Conservation (phyloP, 2,888 invertebrate genomes). For the Drosophila tripunctata region DNA sequence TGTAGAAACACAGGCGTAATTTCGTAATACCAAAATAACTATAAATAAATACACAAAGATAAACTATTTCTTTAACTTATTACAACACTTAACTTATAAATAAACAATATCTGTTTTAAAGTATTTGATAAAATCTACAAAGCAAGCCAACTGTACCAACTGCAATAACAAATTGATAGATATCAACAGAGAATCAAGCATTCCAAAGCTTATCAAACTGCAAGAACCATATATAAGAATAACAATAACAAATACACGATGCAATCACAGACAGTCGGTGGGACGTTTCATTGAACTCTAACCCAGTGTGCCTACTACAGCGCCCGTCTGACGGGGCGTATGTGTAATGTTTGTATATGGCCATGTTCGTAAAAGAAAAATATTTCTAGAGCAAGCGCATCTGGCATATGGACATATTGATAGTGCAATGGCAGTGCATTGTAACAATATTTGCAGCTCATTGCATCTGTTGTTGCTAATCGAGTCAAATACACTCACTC, state of each 20-base stretch:
- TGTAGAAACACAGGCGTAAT: no score
- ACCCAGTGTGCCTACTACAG: slow-evolving; percentile 43
- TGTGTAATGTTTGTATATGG: slow-evolving; percentile 49
- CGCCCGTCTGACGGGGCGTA: slow-evolving; percentile 54
- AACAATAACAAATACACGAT: slow-evolving; percentile 1
- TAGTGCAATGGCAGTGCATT: slow-evolving; percentile 30
- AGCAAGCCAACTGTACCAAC: slow-evolving; percentile 7
- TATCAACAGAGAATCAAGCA: slow-evolving; percentile 14
- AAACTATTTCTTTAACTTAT: no score
- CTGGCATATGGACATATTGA: slow-evolving; percentile 31
- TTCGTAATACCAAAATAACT: no score
- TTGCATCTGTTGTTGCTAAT: slow-evolving; percentile 55
- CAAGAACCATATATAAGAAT: background rate
- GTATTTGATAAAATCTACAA: background rate
- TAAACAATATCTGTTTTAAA: no score
- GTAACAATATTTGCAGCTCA: slow-evolving; percentile 46
- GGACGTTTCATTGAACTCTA: slow-evolving; percentile 62
- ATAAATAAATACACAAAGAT: no score
- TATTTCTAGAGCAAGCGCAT: slow-evolving; percentile 26
- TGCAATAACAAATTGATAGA: slow-evolving; percentile 1
- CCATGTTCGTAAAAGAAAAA: slow-evolving; percentile 18
- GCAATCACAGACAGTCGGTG: slow-evolving; percentile 21
- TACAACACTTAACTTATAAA: no score
- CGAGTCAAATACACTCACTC: slow-evolving; percentile 19
- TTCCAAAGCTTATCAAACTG: slow-evolving; percentile 29